These are phyloP conservation scores for Datnioides undecimradiatus DNA, from an alignment of 2,113 vertebrate genomes.

Conservation along the genomic window DNA sequence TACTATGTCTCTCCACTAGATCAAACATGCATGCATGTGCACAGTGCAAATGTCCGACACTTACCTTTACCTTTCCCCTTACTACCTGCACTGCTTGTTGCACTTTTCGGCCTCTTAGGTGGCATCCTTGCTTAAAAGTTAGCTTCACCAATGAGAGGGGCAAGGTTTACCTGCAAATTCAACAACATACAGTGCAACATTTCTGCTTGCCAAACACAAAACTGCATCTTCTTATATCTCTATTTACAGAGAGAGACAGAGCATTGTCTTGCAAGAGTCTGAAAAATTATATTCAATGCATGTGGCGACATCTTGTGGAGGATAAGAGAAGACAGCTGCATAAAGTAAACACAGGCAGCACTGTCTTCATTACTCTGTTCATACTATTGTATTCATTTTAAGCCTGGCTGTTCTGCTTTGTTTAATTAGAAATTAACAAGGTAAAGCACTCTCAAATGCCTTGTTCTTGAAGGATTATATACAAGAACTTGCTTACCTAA, in stretches of 20 bases:
- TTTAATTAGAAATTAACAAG: too few relatives aligned
- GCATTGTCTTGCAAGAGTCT: neutral
- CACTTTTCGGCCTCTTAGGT: constrained; percentile 67
- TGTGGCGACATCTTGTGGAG: constrained; percentile 69
- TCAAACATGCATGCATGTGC: neutral
- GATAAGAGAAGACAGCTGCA: neutral
- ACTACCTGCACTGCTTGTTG: constrained; percentile 21
- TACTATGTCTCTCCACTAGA: neutral
- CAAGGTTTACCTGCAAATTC: neutral
- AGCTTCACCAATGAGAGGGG: neutral
- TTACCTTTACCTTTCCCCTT: constrained; percentile 72
- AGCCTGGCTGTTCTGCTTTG: neutral
- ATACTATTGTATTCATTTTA: neutral
- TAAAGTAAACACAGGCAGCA: neutral
- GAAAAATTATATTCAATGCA: constrained; percentile 2
- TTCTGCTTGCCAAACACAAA: neutral
- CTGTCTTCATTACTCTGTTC: neutral
- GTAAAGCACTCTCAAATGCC: neutral
- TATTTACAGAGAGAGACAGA: neutral
- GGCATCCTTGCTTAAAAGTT: constrained; percentile 62
- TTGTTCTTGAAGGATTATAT: neutral
- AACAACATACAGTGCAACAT: neutral
- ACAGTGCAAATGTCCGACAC: too few relatives aligned
- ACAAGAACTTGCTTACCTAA: too few relatives aligned
- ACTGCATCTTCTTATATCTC: neutral